A percentile compares a stretch with the other conserved stretches of the same genome.
These are phyloP conservation scores for Mallotus villosus DNA, from an alignment of 2,797 vertebrate species.

Conservation along the genomic window DNA sequence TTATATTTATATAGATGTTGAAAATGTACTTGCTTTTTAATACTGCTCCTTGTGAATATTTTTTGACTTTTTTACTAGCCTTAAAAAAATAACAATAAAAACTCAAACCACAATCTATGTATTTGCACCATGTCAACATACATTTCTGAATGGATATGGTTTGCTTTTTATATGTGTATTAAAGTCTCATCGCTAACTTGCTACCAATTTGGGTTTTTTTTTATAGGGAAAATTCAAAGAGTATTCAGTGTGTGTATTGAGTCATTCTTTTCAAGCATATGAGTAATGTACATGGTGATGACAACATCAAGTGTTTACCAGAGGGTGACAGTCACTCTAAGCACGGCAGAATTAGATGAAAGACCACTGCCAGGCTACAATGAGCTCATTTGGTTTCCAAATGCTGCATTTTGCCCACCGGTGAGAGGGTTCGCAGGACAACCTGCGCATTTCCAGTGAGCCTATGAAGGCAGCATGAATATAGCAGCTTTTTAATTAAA, in stretches of 20 bases:
- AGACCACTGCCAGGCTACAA: conserved; percentile 64
- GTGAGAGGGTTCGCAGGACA: conserved; percentile 52
- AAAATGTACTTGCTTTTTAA: not conserved
- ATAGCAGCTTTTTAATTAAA: conserved; percentile 84
- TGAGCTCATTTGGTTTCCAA: conserved; percentile 79
- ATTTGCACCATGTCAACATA: not conserved
- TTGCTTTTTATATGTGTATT: not conserved
- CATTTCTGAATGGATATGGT: not conserved
- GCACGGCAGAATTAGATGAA: conserved; percentile 73
- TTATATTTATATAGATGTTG: not conserved
- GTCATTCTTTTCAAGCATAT: conserved; percentile 64
- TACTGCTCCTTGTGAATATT: not conserved
- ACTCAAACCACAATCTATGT: not conserved
- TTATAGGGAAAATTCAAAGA: not conserved
- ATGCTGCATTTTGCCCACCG: conserved; percentile 67
- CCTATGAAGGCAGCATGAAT: conserved; percentile 70
- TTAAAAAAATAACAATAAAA: not conserved
- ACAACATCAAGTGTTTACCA: conserved; percentile 73
- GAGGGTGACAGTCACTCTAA: conserved; percentile 72
- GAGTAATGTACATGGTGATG: conserved; percentile 68
- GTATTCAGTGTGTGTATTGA: conserved; percentile 27
- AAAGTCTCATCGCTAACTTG: not conserved
- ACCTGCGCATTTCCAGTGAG: conserved; percentile 62
- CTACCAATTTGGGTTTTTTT: not conserved
- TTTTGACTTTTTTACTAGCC: not conserved